Evolutionary conservation across 2,888 invertebrate species (phyloP).

Genomic region (Thecophora atra): DNA sequence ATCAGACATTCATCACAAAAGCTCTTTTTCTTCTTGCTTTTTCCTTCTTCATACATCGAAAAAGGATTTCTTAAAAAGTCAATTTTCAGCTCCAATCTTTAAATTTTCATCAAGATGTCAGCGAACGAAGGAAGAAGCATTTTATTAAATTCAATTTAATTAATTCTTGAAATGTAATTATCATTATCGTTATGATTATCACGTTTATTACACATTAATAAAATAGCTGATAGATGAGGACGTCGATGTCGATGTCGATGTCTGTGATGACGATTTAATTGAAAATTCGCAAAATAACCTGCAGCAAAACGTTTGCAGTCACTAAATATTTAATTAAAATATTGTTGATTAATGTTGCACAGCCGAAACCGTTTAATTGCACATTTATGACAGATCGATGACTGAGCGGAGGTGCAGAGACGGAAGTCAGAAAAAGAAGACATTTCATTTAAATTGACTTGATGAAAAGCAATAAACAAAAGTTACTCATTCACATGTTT

Average conservation of each 20-base stretch:
- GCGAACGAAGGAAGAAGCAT: neutral
- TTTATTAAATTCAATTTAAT: neutral
- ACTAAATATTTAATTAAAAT: slow-evolving; percentile 12
- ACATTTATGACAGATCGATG: too few relatives aligned
- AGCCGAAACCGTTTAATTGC: neutral
- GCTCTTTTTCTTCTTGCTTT: too few relatives aligned
- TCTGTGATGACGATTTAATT: slow-evolving; percentile 18
- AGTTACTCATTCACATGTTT: too few relatives aligned
- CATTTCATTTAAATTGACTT: too few relatives aligned
- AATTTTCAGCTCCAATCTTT: neutral
- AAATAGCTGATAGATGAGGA: too few relatives aligned
- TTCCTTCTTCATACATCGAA: too few relatives aligned
- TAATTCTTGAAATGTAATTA: neutral
- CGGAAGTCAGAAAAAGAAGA: too few relatives aligned
- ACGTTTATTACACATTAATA: too few relatives aligned
- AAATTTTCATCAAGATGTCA: neutral
- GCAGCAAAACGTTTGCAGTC: slow-evolving; percentile 10
- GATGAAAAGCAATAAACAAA: too few relatives aligned
- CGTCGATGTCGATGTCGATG: neutral
- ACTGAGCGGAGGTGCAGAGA: too few relatives aligned
- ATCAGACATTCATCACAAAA: too few relatives aligned
- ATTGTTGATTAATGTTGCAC: slow-evolving; percentile 9
- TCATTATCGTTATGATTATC: neutral
- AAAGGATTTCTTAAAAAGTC: too few relatives aligned
- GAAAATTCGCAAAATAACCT: slow-evolving; percentile 22